Base-by-base conservation (phyloP, 1,140 invertebrate species). In the Pseudoatta argentina region DNA sequence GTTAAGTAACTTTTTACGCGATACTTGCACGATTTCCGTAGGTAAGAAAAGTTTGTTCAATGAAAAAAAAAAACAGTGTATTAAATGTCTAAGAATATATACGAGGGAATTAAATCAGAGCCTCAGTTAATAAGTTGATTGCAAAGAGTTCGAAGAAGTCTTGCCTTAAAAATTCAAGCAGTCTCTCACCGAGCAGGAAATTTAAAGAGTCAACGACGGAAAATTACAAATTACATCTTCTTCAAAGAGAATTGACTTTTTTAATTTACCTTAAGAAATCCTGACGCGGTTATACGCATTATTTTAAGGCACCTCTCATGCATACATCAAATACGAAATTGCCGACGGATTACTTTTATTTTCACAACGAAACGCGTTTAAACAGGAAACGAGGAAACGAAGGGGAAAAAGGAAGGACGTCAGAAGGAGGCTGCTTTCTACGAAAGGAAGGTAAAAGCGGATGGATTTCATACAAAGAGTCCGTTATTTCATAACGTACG, bases 381-480 rank as follows among this genome's bases (percentile, higher is more conserved):
- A 76, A 59, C 39, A 16, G 44, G 24, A 44, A 44, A 63, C 64
- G 7, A 14, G 4, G 27, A 55, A 27, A 61, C 21, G 21, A 59
- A 75, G 24, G 59, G 30, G 39, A 53, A 75, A 24, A 24, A 34
- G 8, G 34, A 34, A 78, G 61, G 39, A 30, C 53, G 83, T 48
- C 21, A 57, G 86, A 78, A 83, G 44, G 64, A 59, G 53, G 57
- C 48, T 64, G 27, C 14, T 44, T 53, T 57, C n/a, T 18, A 39
- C 53, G 30, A 30, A 48, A 24, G 53, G 30, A 34, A 30, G 53
- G 27, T 67, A 67, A 77, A 39, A 75, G 51, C 21, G 30, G 53
- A 67, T 63, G 64, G 53, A 64, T 87, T 89, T 78, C 67, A 69
- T 63, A 81, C 64, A 88, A 88, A 88, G 72, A 67, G 78, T 55